Base-by-base conservation (phyloP, 2,797 vertebrate species). In the Crocodylus rhombifer region DNA sequence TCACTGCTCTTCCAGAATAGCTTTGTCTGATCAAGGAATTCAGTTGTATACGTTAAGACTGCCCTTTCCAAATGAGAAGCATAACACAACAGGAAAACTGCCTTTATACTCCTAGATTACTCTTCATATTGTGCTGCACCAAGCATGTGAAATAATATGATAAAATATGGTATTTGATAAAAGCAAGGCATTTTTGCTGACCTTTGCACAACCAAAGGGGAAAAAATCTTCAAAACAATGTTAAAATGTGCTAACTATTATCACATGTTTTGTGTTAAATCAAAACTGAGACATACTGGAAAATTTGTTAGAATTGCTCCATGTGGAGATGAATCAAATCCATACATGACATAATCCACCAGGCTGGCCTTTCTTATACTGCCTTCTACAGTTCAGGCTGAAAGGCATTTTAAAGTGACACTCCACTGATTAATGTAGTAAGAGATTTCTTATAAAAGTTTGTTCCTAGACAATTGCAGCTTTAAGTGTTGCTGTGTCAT, bases 391-490 rank as follows among this genome's bases (percentile, higher is more conserved):
- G 42, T 74, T 92, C 74, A 85, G 30, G 25, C 17, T 87, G 26
- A 16, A 93, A 77, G 30, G 65, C 15, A 63, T 18, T 30, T 23
- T 83, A 87, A 83, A 0, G 0, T 26, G 10, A 88, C 25, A 77
- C 3, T 6, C 33, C 69, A 91, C 65, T 73, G 30, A 61, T 63
- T 88, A 83, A 5, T 14, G 36, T 58, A 7, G 13, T 71, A 20
- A 84, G 86, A 92, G 74, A 12, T 3, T 87, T 93, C 26, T 64
- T 77, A 65, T 4, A 63, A 61, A 64, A 6, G 69, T 82, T 61
- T 88, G 63, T 18, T 84, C 84, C 9, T 62, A 69, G 79, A 82
- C 73, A 77, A 85, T 90, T 93, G 85, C 20, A 87, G 21, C 76
- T 73, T 3, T 14, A 95, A 81, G 3, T 51, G 5, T 67, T 85